Evolutionary conservation across 2,113 vertebrate genomes (phyloP).

Genomic region (Riparia riparia): DNA sequence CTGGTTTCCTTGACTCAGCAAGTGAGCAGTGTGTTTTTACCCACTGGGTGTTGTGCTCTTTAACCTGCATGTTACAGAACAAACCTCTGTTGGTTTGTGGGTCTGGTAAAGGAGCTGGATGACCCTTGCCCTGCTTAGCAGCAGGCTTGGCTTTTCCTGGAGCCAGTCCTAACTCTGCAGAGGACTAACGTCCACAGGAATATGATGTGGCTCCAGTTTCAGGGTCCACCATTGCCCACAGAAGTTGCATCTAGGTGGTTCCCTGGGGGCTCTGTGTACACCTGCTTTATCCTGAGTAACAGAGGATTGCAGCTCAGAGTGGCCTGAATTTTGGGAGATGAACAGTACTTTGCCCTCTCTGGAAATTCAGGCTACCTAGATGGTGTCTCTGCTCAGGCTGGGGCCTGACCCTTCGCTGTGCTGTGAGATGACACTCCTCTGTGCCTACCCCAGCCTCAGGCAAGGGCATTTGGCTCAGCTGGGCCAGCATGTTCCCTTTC

Average conservation of each 20-base stretch:
- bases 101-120: background rate
- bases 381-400: background rate
- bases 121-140: background rate
- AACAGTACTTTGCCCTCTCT: background rate
- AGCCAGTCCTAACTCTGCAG: fast-evolving
- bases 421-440: background rate
- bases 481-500: background rate
- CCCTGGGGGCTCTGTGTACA: background rate
- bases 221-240: background rate
- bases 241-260: background rate
- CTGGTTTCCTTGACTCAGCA: background rate
- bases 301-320: background rate
- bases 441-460: background rate
- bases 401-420: background rate
- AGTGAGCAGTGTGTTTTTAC: background rate
- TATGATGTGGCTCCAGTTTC: background rate
- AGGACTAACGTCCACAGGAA: background rate
- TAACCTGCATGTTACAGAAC: background rate
- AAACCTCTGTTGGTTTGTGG: background rate
- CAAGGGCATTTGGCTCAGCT: background rate
- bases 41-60: background rate
- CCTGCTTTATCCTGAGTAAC: background rate
- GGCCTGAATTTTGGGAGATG: background rate
- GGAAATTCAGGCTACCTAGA: background rate
- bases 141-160: background rate